phyloP scores from a whole-genome alignment of 2,888 invertebrate genomes.

The Ornithoptera priamus region DNA sequence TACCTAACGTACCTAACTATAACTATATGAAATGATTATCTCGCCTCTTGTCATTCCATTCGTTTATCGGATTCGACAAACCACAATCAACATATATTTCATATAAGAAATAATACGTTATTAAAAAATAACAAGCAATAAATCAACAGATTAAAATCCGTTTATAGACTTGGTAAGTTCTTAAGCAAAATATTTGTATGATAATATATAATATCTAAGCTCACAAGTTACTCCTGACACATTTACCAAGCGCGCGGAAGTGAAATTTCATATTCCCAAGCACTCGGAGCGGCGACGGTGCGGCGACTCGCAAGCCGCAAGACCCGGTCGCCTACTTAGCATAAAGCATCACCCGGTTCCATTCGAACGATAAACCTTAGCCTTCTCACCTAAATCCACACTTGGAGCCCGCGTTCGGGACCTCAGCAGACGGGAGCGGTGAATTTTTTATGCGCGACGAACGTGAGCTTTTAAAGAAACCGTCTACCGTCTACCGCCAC shows the following conservation, averaged over 20 bases:
- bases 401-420: constrained; percentile 35
- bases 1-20: no score
- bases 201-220: background rate
- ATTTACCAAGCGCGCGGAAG: background rate
- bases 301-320: constrained; percentile 15
- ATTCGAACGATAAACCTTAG: constrained; percentile 44
- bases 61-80: no score
- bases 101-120: no score
- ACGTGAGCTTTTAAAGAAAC: constrained; percentile 51
- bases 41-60: no score
- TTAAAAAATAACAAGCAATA: no score
- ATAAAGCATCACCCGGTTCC: constrained; percentile 51
- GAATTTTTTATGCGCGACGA: constrained; percentile 55
- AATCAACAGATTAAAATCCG: no score
- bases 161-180: no score
- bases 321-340: constrained; percentile 54
- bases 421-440: constrained; percentile 45
- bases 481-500: constrained; percentile 11
- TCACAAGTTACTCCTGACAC: background rate
- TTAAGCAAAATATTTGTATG: background rate
- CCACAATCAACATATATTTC: no score
- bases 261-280: background rate
- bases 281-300: background rate
- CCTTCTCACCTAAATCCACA: constrained; percentile 51
- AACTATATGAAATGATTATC: no score